phyloP scores from a whole-genome alignment of 2,113 vertebrate species.

The Marmota monax region DNA sequence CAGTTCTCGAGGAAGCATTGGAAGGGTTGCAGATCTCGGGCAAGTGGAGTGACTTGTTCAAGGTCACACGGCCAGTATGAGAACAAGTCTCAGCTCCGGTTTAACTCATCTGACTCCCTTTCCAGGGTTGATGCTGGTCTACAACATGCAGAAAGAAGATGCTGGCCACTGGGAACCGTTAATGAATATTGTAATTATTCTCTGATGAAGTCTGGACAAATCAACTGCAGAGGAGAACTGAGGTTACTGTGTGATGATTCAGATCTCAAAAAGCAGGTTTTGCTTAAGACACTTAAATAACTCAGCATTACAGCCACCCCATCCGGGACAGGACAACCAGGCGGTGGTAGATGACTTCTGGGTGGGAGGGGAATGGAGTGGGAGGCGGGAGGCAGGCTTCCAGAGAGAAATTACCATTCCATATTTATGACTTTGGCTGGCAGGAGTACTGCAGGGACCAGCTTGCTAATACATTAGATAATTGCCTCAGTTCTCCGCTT shows the following conservation, averaged over 20 bases:
- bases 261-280: constrained; percentile 67
- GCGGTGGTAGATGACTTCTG: constrained; percentile 75
- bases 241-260: constrained; percentile 62
- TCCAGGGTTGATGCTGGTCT: not conserved
- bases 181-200: constrained; percentile 56
- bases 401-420: constrained; percentile 81
- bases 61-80: constrained; percentile 23
- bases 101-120: not conserved
- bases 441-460: constrained; percentile 70
- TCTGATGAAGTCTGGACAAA: not conserved
- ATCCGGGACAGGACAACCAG: constrained; percentile 73
- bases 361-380: constrained; percentile 75
- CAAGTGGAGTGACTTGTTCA: constrained; percentile 5
- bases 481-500: constrained; percentile 73
- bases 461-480: constrained; percentile 78
- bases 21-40: not conserved
- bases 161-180: not conserved
- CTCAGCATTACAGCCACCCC: constrained; percentile 54
- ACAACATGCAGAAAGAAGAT: not conserved
- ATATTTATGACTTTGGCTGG: constrained; percentile 82
- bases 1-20: not conserved
- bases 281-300: constrained; percentile 72
- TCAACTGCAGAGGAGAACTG: constrained; percentile 43
- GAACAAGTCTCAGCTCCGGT: not conserved
- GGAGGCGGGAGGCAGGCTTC: constrained; percentile 72